Conservation (phyloP, 2,797 vertebrate genomes). For the Adrianichthys oophorus region DNA sequence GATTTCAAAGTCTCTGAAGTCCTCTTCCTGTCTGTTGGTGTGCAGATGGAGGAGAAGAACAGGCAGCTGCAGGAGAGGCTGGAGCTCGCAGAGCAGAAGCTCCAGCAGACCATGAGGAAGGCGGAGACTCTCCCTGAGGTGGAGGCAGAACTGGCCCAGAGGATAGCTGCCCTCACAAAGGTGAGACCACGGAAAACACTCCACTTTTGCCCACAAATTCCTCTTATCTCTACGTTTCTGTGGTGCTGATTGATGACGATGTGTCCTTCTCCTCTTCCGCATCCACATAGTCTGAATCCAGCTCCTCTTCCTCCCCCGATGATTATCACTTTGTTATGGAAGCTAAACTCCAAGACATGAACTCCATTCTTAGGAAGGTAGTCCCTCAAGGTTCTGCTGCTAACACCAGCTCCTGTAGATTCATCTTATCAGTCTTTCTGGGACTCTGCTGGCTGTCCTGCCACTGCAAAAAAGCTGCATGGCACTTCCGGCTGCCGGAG, state of each 20-base stretch:
- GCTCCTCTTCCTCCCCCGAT: conserved; percentile 93
- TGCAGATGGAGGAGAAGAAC: conserved; percentile 98
- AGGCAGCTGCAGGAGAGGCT: conserved; percentile 94
- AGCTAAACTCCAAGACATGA: conserved; percentile 98
- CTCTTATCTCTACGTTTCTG: conserved; percentile 28
- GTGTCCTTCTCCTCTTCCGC: conserved; percentile 90
- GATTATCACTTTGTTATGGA: conserved; percentile 99
- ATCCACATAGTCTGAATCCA: conserved; percentile 91
- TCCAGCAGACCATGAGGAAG: conserved; percentile 98
- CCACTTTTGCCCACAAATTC: neutral
- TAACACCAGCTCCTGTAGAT: conserved; percentile 79
- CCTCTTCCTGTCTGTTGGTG: conserved; percentile 1
- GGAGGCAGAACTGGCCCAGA: conserved; percentile 96
- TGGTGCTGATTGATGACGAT: conserved; percentile 85
- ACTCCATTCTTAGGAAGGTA: conserved; percentile 98
- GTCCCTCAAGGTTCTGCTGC: conserved; percentile 84
- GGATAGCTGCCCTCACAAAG: conserved; percentile 98
- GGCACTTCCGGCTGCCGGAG: conserved; percentile 64
- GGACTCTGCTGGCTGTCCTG: conserved; percentile 59
- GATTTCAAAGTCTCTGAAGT: neutral
- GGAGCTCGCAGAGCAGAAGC: conserved; percentile 97
- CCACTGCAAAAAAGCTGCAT: conserved; percentile 62
- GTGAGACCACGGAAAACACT: conserved; percentile 61
- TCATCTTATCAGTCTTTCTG: conserved; percentile 74
- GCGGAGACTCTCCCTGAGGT: conserved; percentile 98